Base-by-base conservation (phyloP, 2,113 vertebrate species). In the Podarcis raffonei region DNA sequence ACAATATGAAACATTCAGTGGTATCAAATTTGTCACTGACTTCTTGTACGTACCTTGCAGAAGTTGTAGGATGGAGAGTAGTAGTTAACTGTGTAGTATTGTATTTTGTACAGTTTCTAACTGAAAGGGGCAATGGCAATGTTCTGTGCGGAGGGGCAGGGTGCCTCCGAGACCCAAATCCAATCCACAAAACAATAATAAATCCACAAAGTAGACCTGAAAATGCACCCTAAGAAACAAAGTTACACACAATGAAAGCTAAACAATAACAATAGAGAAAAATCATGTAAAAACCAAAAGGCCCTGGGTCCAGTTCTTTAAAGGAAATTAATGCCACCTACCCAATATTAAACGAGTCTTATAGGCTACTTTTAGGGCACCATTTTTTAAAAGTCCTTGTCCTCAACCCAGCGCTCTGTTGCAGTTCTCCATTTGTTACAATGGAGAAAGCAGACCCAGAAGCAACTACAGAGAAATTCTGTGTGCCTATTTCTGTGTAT, bases 101-200 rank as follows among this genome's bases (percentile, higher is more conserved):
- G 77, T 3, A 42, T 27, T 27, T 9, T 94, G 97, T 95, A 89
- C 97, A 98, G 32, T 95, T 95, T 5, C 89, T 88, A 1, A 95
- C 97, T 72, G 85, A 92, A 81, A 98, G 94, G 1, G 91, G 25
- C 87, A 98, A 92, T 13, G 97, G 96, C 59, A 89, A 90, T 57
- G 71, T 96, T 91, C 94, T 85, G 42, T 92, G 91, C 4, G 91
- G 81, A 27, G 89, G 32, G 0, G 96, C 96, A 18, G 95, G 95
- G 87, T 97, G 95, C 11, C 97, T 83, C 83, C 97, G 96, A 23
- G 97, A 94, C 53, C 97, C 96, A 2, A 97, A 94, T 84, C 95
- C 95, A 90, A 97, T 90, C 97, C 97, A 97, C 57, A 98, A 93
- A 71, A 97, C 95, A 59, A 97, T 18, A 1, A 23, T 85, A 90